Percentiles rank a stretch among this genome's conserved stretches.
These are phyloP conservation scores for Tillus elongatus DNA, from an alignment of 2,888 invertebrate genomes.

Conservation along the genomic window DNA sequence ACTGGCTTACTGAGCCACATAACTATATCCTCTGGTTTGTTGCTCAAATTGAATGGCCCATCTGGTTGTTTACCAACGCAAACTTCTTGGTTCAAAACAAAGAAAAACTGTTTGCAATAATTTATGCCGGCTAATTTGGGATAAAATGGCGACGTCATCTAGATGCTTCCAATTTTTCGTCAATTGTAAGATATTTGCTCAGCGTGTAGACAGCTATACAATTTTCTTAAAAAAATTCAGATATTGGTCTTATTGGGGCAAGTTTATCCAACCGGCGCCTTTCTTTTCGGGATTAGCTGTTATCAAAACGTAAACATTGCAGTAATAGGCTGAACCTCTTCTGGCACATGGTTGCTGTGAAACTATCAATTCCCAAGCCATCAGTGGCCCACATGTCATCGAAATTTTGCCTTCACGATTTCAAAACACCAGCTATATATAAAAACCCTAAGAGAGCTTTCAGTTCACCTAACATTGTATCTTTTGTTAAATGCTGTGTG, in stretches of 20 bases:
- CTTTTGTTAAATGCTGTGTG: no score
- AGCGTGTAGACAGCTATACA: constrained; percentile 22
- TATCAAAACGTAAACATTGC: constrained; percentile 22
- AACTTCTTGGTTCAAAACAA: constrained; percentile 8
- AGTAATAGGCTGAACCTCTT: constrained; percentile 22
- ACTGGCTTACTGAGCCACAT: no score
- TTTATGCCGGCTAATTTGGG: constrained; percentile 14
- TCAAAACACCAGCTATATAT: not conserved
- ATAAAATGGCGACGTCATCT: constrained; percentile 28
- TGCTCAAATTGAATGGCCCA: no score
- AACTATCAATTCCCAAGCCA: constrained; percentile 24
- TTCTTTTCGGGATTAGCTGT: constrained; percentile 16
- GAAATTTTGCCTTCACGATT: constrained; percentile 11
- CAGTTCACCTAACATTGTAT: no score
- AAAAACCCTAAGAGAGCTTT: no score
- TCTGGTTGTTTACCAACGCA: constrained; percentile 9
- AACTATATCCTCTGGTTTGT: no score
- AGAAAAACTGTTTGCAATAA: constrained; percentile 5
- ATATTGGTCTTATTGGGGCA: constrained; percentile 24
- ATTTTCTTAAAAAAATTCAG: constrained; percentile 25
- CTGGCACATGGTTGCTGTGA: constrained; percentile 23
- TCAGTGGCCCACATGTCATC: constrained; percentile 24
- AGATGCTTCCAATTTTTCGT: no score
- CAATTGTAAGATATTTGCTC: constrained; percentile 25
- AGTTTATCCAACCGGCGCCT: constrained; percentile 21